A percentile compares a stretch with the other conserved stretches of the same genome.
phyloP scores from a whole-genome alignment of 1,140 invertebrate species.

The Ceratosolen solmsi region DNA sequence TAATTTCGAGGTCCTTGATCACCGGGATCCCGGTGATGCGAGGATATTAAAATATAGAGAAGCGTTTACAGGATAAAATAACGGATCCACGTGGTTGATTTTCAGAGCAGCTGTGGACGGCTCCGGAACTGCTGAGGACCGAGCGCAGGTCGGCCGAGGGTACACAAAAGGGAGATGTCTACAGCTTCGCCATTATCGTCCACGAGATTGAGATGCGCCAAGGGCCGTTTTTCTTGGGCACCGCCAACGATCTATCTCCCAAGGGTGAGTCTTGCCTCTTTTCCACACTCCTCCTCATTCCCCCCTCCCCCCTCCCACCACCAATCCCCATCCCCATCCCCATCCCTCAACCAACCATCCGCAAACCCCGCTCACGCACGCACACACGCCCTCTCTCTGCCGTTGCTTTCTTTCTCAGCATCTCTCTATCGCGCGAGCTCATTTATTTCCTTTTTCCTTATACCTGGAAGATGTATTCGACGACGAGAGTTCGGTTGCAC shows the following conservation, averaged over 20 bases:
- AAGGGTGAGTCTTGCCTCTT: constrained; percentile 77
- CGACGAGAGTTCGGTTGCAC: not conserved
- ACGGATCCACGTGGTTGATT: constrained; percentile 31
- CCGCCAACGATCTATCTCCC: constrained; percentile 77
- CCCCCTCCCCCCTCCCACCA: no score
- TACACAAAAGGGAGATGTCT: constrained; percentile 93
- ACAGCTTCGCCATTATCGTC: constrained; percentile 95
- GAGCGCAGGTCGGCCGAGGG: constrained; percentile 81
- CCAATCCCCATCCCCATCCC: no score
- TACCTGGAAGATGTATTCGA: not conserved
- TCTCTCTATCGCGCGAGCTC: not conserved
- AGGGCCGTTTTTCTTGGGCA: constrained; percentile 89
- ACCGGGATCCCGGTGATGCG: no score
- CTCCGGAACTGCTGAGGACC: constrained; percentile 90
- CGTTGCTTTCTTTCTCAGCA: no score
- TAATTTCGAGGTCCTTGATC: no score
- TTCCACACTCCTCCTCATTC: not conserved
- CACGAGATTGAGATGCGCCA: constrained; percentile 91
- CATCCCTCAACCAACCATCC: no score
- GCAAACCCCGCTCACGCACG: no score
- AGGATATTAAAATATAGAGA: no score
- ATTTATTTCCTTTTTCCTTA: not conserved
- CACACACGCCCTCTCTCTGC: no score
- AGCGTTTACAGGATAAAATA: not conserved
- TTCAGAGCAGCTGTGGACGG: constrained; percentile 90